Evolutionary conservation across 1,140 invertebrate species (phyloP).

Genomic region (Thaumatotibia leucotreta): DNA sequence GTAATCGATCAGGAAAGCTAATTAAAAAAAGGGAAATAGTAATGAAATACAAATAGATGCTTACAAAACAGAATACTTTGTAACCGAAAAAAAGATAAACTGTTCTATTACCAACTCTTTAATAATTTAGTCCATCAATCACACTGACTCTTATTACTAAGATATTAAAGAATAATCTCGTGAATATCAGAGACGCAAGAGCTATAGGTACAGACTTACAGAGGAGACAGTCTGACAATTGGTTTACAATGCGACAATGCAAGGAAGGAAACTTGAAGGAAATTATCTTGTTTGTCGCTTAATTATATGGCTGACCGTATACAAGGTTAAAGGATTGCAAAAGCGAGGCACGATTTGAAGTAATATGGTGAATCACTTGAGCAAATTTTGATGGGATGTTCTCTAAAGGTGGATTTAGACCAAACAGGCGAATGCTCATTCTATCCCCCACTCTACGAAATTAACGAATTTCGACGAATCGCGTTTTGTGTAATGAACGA

Average conservation of each 20-base stretch:
- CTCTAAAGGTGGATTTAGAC: too few species aligned
- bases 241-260: constrained; percentile 22
- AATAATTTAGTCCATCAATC: not conserved
- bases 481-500: too few species aligned
- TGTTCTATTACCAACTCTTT: not conserved
- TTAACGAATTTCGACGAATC: too few species aligned
- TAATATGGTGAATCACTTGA: too few species aligned
- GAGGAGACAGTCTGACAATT: not conserved
- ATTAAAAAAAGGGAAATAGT: too few species aligned
- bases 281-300: constrained; percentile 17
- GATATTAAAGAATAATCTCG: not conserved
- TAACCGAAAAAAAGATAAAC: too few species aligned
- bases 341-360: constrained; percentile 15
- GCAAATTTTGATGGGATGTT: too few species aligned
- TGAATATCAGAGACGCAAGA: not conserved
- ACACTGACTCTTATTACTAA: not conserved
- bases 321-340: not conserved
- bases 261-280: constrained; percentile 29
- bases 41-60: not conserved
- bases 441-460: too few species aligned
- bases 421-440: too few species aligned
- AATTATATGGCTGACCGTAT: not conserved
- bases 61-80: not conserved
- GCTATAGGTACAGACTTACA: not conserved
- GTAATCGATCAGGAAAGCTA: too few species aligned